Evolutionary conservation across 2,113 vertebrate species (phyloP).

Genomic region (Megaceryle maxima): DNA sequence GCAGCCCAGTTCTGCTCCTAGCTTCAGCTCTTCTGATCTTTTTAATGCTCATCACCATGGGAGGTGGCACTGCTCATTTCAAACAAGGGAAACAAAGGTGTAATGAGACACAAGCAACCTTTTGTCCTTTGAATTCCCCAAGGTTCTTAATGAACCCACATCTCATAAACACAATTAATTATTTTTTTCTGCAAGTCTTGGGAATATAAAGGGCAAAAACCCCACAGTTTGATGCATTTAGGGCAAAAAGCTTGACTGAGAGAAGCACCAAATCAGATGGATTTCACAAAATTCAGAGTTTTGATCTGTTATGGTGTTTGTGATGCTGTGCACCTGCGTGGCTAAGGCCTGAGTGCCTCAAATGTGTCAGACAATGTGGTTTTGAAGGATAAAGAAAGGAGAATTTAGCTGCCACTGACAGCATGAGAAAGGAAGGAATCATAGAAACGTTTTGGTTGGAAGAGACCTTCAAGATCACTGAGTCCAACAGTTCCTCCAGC

Average conservation of each 20-base stretch:
- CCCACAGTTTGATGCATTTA: background rate
- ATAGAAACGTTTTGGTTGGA: too few species aligned
- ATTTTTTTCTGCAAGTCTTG: background rate
- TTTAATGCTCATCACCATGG: background rate
- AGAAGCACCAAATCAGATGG: background rate
- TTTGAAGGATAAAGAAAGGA: background rate
- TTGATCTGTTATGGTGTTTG: background rate
- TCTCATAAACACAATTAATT: background rate
- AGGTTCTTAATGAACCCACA: background rate
- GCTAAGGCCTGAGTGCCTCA: background rate
- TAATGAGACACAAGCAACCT: background rate
- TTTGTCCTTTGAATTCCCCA: background rate
- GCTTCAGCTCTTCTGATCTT: background rate
- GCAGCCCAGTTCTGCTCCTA: background rate
- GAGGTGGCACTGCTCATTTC: background rate
- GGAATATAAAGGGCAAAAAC: background rate
- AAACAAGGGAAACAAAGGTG: background rate
- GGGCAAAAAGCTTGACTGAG: background rate
- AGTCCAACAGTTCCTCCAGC: too few species aligned
- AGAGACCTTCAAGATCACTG: too few species aligned
- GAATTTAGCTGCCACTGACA: background rate
- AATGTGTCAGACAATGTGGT: background rate
- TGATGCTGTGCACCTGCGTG: background rate
- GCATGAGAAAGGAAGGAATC: background rate
- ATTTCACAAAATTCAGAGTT: background rate